Percentiles rank a stretch among this genome's conserved stretches.
Evolutionary conservation across 53 echinoderm and acorn worm species (phyloP).

Genomic region (Luidia sarsii): DNA sequence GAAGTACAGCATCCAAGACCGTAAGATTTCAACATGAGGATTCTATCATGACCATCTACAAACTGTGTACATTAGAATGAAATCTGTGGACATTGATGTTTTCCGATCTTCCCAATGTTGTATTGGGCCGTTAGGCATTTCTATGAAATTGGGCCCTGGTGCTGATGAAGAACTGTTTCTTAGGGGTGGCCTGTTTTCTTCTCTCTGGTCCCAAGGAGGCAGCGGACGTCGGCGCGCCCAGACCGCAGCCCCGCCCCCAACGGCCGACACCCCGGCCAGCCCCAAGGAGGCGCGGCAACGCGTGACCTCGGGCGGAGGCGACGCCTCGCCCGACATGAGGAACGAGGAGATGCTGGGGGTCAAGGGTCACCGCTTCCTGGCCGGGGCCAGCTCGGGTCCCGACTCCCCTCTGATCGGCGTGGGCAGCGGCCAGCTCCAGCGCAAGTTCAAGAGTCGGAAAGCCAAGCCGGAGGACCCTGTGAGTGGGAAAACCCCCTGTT

Average conservation of each 20-base stretch:
- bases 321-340: conserved; percentile 31
- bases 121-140: no score
- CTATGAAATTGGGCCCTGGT: no score
- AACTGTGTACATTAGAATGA: no score
- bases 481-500: background rate
- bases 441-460: conserved; percentile 40
- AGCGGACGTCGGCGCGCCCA: background rate
- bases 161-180: no score
- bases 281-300: conserved; percentile 31
- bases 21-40: no score
- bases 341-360: conserved; percentile 54
- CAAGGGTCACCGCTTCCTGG: conserved; percentile 50
- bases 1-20: no score
- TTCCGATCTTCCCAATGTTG: no score
- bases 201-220: background rate
- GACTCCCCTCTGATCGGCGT: conserved; percentile 58
- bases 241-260: background rate
- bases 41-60: no score
- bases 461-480: conserved; percentile 24
- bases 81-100: no score
- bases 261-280: conserved; percentile 16
- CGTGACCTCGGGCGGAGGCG: conserved; percentile 18
- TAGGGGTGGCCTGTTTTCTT: no score
- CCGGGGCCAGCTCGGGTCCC: conserved; percentile 36
- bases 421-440: conserved; percentile 45